These are phyloP conservation scores for Lamprotornis superbus DNA, from an alignment of 2,113 vertebrate genomes.

Conservation along the genomic window DNA sequence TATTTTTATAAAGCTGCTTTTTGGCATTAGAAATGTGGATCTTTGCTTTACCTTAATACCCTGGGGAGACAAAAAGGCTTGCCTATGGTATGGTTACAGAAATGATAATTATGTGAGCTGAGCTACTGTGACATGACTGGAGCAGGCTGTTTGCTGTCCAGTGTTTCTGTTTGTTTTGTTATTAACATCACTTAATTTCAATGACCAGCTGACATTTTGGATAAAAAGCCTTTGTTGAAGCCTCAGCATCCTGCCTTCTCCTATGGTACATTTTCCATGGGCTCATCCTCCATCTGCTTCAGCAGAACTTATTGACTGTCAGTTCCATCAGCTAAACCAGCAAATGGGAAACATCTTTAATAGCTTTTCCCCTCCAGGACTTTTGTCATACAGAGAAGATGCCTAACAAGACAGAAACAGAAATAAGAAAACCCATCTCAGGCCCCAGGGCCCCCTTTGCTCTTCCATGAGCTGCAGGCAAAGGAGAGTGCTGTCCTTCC, in stretches of 20 bases:
- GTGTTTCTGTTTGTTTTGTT: background rate
- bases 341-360: background rate
- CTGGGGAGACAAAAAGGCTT: background rate
- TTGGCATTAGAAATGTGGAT: background rate
- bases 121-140: background rate
- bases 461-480: fast-evolving
- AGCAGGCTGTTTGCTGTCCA: background rate
- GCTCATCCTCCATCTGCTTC: background rate
- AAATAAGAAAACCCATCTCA: background rate
- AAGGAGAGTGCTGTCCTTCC: background rate
- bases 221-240: background rate
- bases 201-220: background rate
- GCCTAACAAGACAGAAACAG: background rate
- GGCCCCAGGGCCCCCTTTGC: background rate
- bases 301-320: background rate
- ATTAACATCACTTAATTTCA: background rate
- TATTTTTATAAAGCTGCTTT: constrained; percentile 10
- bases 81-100: background rate
- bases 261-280: background rate
- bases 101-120: background rate
- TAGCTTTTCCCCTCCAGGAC: background rate
- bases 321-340: constrained; percentile 19
- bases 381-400: background rate
- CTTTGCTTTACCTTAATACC: background rate
- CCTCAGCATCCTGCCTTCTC: background rate